Evolutionary conservation across 1,140 invertebrate species (phyloP).

Genomic region (Teleogryllus occipitalis): DNA sequence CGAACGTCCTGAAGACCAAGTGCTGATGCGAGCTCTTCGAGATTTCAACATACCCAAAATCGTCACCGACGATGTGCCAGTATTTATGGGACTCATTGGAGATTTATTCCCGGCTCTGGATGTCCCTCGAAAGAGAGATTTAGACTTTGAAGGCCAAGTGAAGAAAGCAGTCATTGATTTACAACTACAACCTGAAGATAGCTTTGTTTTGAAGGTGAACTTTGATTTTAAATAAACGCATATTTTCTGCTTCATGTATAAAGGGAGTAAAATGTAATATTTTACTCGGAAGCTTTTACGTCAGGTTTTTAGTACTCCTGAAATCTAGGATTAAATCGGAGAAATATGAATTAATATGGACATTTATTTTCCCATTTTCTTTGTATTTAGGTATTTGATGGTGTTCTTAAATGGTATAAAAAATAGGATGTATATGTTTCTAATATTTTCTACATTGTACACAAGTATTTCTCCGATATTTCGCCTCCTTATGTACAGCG

Average conservation of each 20-base stretch:
- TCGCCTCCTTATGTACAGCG: too few relatives aligned
- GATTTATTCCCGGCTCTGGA: slow-evolving; percentile 85
- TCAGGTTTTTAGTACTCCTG: too few relatives aligned
- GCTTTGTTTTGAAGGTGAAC: slow-evolving; percentile 68
- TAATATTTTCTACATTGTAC: too few relatives aligned
- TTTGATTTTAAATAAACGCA: background rate
- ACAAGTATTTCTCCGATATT: too few relatives aligned
- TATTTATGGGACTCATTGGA: slow-evolving; percentile 86
- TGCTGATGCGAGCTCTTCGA: slow-evolving; percentile 73
- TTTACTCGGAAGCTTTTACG: too few relatives aligned
- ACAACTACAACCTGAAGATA: slow-evolving; percentile 83
- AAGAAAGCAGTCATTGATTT: slow-evolving; percentile 69
- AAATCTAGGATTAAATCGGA: background rate
- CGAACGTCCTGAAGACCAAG: slow-evolving; percentile 63
- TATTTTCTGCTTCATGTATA: too few relatives aligned
- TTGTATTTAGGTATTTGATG: too few relatives aligned
- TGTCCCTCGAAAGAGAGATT: slow-evolving; percentile 72
- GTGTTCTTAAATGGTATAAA: too few relatives aligned
- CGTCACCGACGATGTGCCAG: slow-evolving; percentile 76
- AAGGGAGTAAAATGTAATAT: too few relatives aligned
- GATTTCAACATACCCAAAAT: slow-evolving; percentile 93
- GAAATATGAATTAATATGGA: background rate
- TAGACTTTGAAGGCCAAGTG: slow-evolving; percentile 75
- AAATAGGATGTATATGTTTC: too few relatives aligned
- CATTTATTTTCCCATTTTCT: background rate